Evolutionary conservation across 2,113 vertebrate species (phyloP), one percentile per base, ranked within the genome.

Genomic region (Verasper variegatus): DNA sequence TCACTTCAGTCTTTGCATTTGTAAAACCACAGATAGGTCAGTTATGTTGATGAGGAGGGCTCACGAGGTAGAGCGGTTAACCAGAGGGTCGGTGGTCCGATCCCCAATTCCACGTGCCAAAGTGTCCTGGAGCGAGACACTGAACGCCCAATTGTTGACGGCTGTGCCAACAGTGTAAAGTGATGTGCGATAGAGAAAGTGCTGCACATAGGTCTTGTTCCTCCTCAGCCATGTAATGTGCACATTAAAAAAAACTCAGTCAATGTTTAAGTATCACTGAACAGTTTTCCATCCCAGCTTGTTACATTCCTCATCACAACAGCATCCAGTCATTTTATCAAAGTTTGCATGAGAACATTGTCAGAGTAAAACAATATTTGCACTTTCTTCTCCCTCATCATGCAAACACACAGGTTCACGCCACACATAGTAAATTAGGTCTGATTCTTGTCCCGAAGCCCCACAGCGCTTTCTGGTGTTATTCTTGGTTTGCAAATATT

Each of bases 141-240:
- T 31, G 27, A 31, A 31, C 5, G 0, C 27, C 27, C 27, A 26
- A 26, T 26, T 6, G 27, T 31, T 26, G 26, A 26, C 26, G 26
- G 26, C 26, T 26, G 1, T 3, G 27, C 27, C 27, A 31, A 31
- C 27, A 31, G 27, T 31, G 31, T 31, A 31, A 7, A 31, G 6
- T 6, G 31, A 31, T 31, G 31, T 31, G 31, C 7, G 31, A 31
- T 31, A 7, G 31, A 17, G 17, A 51, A 51, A 31, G 31, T 51
- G 49, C 6, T 68, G 51, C 23, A 17, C 65, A 31, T 31, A 54
- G 24, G 42, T 60, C 37, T 42, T 73, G 49, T 71, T 70, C 64
- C 75, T 74, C 15, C 31, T 42, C 2, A 42, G 18, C 17, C 4
- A n/a, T 9, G 10, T 40, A 9, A 35, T 42, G 54, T 40, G 5